phyloP scores from a whole-genome alignment of 2,797 vertebrate genomes.

The Emys orbicularis region DNA sequence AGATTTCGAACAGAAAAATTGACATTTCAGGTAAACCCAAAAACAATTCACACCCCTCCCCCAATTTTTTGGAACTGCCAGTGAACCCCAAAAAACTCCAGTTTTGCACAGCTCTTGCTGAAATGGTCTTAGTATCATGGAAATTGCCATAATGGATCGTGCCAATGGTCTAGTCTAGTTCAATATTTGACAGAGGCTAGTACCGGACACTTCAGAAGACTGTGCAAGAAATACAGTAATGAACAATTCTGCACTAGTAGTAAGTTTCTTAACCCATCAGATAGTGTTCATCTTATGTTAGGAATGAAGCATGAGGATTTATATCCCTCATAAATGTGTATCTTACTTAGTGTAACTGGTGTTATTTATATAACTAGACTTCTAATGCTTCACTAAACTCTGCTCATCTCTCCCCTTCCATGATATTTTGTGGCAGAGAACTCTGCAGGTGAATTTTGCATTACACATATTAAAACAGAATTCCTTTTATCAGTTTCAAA shows the following conservation, averaged over 20 bases:
- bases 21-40: not conserved
- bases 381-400: not conserved
- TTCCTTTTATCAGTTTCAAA: slow-evolving; percentile 56
- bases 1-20: not conserved
- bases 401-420: not conserved
- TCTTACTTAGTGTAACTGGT: not conserved
- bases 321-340: not conserved
- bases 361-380: not conserved
- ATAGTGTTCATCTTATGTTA: not conserved
- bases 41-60: not conserved
- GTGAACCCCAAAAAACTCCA: not conserved
- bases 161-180: slow-evolving; percentile 2
- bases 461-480: slow-evolving; percentile 7
- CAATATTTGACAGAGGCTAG: not conserved
- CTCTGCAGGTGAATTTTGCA: slow-evolving; percentile 43
- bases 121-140: not conserved
- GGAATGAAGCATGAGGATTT: not conserved
- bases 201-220: slow-evolving; percentile 21
- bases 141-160: slow-evolving; percentile 49
- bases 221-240: not conserved
- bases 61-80: not conserved
- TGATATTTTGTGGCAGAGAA: not conserved
- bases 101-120: not conserved
- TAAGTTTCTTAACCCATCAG: not conserved
- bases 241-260: not conserved